phyloP scores from a whole-genome alignment of 1,140 invertebrate genomes.

The Mya arenaria region DNA sequence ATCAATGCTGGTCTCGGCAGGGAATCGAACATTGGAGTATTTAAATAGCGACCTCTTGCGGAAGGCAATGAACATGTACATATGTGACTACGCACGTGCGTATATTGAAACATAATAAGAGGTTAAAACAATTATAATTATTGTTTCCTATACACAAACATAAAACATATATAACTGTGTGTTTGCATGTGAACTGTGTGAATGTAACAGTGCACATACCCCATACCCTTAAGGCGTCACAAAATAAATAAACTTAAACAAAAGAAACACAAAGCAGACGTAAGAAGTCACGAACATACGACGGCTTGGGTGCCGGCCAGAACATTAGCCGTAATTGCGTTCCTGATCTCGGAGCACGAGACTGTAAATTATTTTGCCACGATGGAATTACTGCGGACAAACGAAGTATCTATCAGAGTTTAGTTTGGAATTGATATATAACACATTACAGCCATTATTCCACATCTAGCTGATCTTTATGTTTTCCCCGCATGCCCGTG shows the following conservation, averaged over 20 bases:
- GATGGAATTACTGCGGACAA: neutral
- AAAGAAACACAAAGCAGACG: neutral
- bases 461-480: slow-evolving; percentile 23
- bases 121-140: neutral
- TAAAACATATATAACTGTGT: neutral
- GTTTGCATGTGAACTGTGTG: neutral
- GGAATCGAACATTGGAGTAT: too few species aligned
- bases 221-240: neutral
- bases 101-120: too few species aligned
- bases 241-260: neutral
- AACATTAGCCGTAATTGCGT: slow-evolving; percentile 3
- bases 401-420: slow-evolving; percentile 27
- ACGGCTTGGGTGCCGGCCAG: slow-evolving; percentile 11
- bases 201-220: neutral
- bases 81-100: too few species aligned
- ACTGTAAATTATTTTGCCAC: slow-evolving; percentile 37
- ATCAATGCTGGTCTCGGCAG: too few species aligned
- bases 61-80: too few species aligned
- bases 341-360: neutral
- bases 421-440: slow-evolving; percentile 42
- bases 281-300: neutral
- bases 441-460: slow-evolving; percentile 22
- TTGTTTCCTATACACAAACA: neutral
- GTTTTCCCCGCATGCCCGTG: slow-evolving; percentile 39
- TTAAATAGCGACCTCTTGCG: too few species aligned